Base-by-base conservation (phyloP, 2,113 vertebrate species). In the Dicerorhinus sumatrensis region DNA sequence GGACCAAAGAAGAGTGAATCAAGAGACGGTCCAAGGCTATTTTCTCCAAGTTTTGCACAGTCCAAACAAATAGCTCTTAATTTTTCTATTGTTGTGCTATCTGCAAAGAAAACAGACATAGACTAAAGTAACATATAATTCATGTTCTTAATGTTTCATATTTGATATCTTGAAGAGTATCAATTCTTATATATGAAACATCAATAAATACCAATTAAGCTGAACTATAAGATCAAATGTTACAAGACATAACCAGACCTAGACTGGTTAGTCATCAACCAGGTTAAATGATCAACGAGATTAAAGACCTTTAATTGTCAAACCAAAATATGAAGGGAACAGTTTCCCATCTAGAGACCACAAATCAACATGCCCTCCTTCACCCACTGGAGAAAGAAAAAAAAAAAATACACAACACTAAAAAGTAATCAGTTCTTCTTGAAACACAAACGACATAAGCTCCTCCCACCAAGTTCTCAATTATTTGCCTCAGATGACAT, bases 1-100 rank as follows among this genome's bases (percentile, higher is more conserved):
- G 99, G 99, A 92, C 99, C 99, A 85, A 99, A 99, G 98, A 99
- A 99, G 0, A 99, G 99, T 0, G 99, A 99, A 98, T 99, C 99
- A 92, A 99, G 98, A 14, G 99, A 99, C 46, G 99, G 99, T 98
- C 99, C 99, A 97, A 99, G 99, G 98, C 99, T 99, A 98, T 99
- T 99, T 98, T 99, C 99, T 18, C 99, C 99, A 56, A 99, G 99
- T 98, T 99, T 99, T 97, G 99, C 99, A 46, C 99, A 99, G 97
- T 99, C 99, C 98, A 99, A 98, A 99, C 99, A 99, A 98, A 99
- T 98, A 79, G 99, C 99, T 98, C 99, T 99, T 96, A 99, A 98
- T 98, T 99, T 99, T 97, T 99, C 99, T 81, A 99, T 99, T 6
- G 99, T 99, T 96, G 99, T 99, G 98, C 99, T 99, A 98, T 99